phyloP scores from a whole-genome alignment of 2,888 invertebrate genomes.

The Panzeria rudis region DNA sequence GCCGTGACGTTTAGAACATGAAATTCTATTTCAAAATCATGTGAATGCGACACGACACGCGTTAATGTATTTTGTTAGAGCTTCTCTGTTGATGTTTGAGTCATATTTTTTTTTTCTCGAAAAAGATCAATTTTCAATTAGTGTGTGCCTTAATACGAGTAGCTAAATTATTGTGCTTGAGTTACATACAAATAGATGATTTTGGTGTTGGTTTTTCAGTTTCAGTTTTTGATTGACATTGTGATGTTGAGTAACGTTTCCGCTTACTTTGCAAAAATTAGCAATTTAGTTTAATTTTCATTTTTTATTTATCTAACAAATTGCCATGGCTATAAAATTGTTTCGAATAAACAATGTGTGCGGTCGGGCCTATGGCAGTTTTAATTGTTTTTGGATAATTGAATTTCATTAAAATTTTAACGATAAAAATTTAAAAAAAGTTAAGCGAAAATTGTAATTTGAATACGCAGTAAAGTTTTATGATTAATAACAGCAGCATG shows the following conservation, averaged over 20 bases:
- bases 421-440: not conserved
- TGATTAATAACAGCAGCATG: not conserved
- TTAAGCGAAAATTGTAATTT: not conserved
- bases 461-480: not conserved
- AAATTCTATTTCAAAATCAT: constrained; percentile 51
- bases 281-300: not conserved
- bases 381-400: constrained; percentile 4
- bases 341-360: constrained; percentile 6
- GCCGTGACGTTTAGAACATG: constrained; percentile 64
- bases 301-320: constrained; percentile 34
- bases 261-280: constrained; percentile 27
- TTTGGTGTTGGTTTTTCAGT: not conserved
- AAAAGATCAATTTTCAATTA: constrained; percentile 55
- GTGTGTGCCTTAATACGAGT: not conserved
- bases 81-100: not conserved
- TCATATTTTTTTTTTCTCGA: not conserved
- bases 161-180: constrained; percentile 24
- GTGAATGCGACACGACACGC: constrained; percentile 56
- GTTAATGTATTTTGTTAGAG: constrained; percentile 54
- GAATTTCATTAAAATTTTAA: not conserved
- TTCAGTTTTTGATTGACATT: constrained; percentile 44
- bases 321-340: constrained; percentile 28
- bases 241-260: constrained; percentile 38
- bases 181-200: constrained; percentile 4
- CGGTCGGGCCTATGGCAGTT: constrained; percentile 23